Percentiles rank a stretch among this genome's conserved stretches.
These are phyloP conservation scores for Parnassius mnemosyne DNA, from an alignment of 2,888 invertebrate species.

Conservation along the genomic window DNA sequence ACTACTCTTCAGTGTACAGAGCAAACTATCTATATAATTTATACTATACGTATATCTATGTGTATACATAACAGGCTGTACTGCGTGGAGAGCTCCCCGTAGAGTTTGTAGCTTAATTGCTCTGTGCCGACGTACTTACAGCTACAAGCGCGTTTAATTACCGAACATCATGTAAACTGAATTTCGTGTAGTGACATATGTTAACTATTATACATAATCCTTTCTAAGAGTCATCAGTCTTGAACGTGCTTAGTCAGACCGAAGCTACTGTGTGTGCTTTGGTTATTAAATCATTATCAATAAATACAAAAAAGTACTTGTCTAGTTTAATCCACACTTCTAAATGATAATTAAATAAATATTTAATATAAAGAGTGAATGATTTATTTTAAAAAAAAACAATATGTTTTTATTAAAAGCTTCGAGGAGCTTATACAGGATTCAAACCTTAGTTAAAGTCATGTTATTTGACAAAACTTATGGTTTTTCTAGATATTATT, in stretches of 20 bases:
- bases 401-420: no score
- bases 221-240: slow-evolving; percentile 1
- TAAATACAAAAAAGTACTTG: not conserved
- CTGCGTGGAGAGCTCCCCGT: slow-evolving; percentile 26
- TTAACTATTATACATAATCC: slow-evolving; percentile 21
- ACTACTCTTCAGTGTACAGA: slow-evolving; percentile 26
- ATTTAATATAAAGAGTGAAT: no score
- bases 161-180: slow-evolving; percentile 28
- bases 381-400: no score
- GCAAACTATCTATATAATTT: slow-evolving; percentile 17
- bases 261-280: not conserved
- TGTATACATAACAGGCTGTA: slow-evolving; percentile 9
- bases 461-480: no score
- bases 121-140: slow-evolving; percentile 30
- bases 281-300: not conserved
- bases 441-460: no score
- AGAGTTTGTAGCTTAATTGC: slow-evolving; percentile 39
- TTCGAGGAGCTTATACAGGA: no score
- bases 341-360: no score
- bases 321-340: not conserved
- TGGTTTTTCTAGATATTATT: no score
- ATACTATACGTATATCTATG: not conserved
- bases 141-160: slow-evolving; percentile 28
- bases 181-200: slow-evolving; percentile 27
- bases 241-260: slow-evolving; percentile 2